These are phyloP conservation scores for Aphyosemion australe DNA, from an alignment of 2,113 vertebrate genomes.

Conservation along the genomic window DNA sequence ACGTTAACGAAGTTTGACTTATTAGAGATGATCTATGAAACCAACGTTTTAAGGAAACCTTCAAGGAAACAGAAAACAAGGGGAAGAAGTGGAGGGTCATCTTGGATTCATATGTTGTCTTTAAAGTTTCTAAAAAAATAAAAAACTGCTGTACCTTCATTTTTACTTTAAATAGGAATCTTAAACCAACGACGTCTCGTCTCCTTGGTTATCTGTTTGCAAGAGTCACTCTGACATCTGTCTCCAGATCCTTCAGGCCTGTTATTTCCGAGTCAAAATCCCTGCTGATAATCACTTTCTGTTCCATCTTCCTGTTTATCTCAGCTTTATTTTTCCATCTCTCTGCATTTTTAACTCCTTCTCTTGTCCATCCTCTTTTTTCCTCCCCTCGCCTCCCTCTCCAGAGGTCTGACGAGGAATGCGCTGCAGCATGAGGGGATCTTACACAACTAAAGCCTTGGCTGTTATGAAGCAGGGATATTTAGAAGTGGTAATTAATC, in stretches of 20 bases:
- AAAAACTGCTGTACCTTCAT: neutral
- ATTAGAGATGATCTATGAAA: too few species aligned
- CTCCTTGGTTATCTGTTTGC: constrained; percentile 21
- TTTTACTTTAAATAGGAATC: constrained; percentile 29
- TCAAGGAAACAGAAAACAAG: constrained; percentile 15
- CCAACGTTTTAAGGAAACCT: constrained; percentile 9
- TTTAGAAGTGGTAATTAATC: constrained; percentile 78
- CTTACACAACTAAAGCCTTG: constrained; percentile 64
- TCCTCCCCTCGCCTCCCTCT: constrained; percentile 17
- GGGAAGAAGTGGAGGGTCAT: constrained; percentile 5
- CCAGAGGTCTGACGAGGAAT: constrained; percentile 61
- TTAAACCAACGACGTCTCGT: constrained; percentile 38
- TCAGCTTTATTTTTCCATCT: constrained; percentile 7
- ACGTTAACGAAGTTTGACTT: neutral
- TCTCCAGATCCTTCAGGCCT: constrained; percentile 8
- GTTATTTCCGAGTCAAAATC: constrained; percentile 16
- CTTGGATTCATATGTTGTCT: neutral
- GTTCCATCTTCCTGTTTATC: constrained; percentile 4
- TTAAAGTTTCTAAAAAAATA: too few species aligned
- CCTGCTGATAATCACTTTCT: constrained; percentile 19
- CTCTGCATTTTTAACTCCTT: neutral
- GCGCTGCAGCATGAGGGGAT: constrained; percentile 55
- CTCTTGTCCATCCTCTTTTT: constrained; percentile 14
- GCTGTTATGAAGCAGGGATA: constrained; percentile 59
- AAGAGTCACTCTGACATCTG: constrained; percentile 3